phyloP scores from a whole-genome alignment of 2,797 vertebrate genomes.

The Australoheros facetus region DNA sequence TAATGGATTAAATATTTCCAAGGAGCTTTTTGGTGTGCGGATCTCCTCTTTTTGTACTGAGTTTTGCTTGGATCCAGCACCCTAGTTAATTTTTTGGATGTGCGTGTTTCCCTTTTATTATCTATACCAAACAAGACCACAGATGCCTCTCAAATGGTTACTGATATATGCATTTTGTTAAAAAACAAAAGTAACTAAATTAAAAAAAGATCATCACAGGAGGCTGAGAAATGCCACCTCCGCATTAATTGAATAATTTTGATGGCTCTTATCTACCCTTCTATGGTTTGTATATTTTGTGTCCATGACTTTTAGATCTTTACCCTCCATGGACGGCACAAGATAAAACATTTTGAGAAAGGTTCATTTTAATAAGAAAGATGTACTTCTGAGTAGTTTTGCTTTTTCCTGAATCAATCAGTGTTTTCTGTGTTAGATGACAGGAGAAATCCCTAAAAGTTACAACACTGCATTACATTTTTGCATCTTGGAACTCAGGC shows the following conservation, averaged over 20 bases:
- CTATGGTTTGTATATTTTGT: constrained; percentile 50
- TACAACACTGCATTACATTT: constrained; percentile 52
- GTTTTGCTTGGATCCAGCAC: too few species aligned
- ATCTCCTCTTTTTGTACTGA: too few species aligned
- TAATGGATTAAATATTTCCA: too few species aligned
- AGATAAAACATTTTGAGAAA: constrained; percentile 43
- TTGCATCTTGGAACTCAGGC: constrained; percentile 25
- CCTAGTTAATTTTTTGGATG: too few species aligned
- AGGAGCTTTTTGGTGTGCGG: too few species aligned
- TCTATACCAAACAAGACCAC: too few species aligned
- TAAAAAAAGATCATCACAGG: constrained; percentile 20
- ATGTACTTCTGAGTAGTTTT: constrained; percentile 51
- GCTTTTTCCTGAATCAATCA: constrained; percentile 47
- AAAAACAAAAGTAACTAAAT: constrained; percentile 8
- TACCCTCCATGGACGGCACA: constrained; percentile 30
- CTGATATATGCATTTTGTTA: too few species aligned
- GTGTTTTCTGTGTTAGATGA: constrained; percentile 35
- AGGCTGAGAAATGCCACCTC: constrained; percentile 47
- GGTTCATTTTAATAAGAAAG: constrained; percentile 53
- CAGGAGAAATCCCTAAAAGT: constrained; percentile 47
- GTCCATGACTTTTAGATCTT: constrained; percentile 49
- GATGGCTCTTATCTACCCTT: constrained; percentile 54
- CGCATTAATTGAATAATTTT: constrained; percentile 51
- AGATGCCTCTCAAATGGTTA: too few species aligned
- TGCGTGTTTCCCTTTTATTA: too few species aligned